Base-by-base conservation (phyloP, 2,888 invertebrate genomes). In the Frankliniella fusca region DNA sequence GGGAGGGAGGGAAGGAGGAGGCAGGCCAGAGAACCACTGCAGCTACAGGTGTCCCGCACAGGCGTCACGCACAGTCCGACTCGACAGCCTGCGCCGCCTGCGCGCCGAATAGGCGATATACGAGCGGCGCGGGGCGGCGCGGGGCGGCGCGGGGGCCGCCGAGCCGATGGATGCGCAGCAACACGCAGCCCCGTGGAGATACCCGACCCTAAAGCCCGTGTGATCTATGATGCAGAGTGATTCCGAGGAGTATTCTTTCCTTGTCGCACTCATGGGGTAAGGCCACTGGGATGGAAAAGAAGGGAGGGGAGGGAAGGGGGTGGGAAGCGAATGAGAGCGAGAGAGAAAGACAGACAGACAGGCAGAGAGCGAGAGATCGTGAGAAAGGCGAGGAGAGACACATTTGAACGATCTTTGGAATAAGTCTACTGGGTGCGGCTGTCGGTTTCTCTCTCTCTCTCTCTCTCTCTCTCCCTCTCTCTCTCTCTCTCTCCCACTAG, bases 381-480 rank as follows among this genome's bases (percentile, higher is more conserved):
- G 20, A 11, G 54, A 54, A 2, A 54, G 18, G 54, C 54, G 20
- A 54, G 11, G 11, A 54, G 54, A 11, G 54, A 20, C 5, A 15
- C 54, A 0, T 54, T 15, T 54, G 54, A 15, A 23, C 70, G 70
- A 23, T 23, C 23, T 23, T 23, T 23, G 9, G 23, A 20, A 23
- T 11, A 23, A 8, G 65, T 15, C 65, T 18, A n/a, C 20, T 12
- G 70, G 54, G 15, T 54, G 54, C 54, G 20, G 70, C 20, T 0
- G 61, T 3, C n/a, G 28, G 18, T 18, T n/a, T n/a, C n/a, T n/a
- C 50, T 50, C 15, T 15, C 50, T 15, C 50, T 54, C 54, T 7
- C 54, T 54, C 10, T 54, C 81, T 82, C 50, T 48, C 80, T 81
- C 50, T 82, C 82, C 12, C 61, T 80, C 54, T 82, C 82, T 20